Evolutionary conservation across 2,888 invertebrate species (phyloP).

Genomic region (Spisula subtruncata): DNA sequence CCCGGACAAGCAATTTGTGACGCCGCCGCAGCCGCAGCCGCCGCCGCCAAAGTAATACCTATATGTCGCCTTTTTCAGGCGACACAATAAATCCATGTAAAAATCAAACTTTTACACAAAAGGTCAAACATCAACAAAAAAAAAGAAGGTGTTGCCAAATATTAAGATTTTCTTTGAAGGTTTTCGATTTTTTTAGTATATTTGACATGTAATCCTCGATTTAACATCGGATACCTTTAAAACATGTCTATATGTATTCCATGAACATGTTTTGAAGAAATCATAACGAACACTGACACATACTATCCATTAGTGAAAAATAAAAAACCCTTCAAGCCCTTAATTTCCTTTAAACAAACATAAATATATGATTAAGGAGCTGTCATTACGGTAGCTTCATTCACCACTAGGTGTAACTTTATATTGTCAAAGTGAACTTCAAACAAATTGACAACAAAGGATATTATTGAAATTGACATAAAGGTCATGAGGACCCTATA

Average conservation of each 20-base stretch:
- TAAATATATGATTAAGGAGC: neutral
- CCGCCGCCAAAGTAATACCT: too few species aligned
- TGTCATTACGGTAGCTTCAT: neutral
- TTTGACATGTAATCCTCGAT: neutral
- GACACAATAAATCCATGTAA: too few species aligned
- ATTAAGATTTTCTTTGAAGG: neutral
- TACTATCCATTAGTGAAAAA: constrained; percentile 11
- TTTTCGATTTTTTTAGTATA: neutral
- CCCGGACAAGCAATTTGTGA: too few species aligned
- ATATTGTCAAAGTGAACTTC: neutral
- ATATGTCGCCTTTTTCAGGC: too few species aligned
- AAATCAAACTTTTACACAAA: too few species aligned
- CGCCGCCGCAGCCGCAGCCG: too few species aligned
- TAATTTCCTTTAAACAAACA: neutral
- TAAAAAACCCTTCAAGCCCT: neutral
- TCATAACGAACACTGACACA: neutral
- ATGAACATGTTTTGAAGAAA: neutral
- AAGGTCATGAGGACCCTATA: too few species aligned
- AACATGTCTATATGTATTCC: neutral
- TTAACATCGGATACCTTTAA: neutral
- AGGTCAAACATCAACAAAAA: too few species aligned
- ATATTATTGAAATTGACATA: neutral
- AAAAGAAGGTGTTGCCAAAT: neutral
- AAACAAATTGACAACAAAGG: neutral
- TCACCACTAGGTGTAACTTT: constrained; percentile 7